Evolutionary conservation across 2,113 vertebrate genomes (phyloP).

Genomic region (Emydocephalus ijimae): DNA sequence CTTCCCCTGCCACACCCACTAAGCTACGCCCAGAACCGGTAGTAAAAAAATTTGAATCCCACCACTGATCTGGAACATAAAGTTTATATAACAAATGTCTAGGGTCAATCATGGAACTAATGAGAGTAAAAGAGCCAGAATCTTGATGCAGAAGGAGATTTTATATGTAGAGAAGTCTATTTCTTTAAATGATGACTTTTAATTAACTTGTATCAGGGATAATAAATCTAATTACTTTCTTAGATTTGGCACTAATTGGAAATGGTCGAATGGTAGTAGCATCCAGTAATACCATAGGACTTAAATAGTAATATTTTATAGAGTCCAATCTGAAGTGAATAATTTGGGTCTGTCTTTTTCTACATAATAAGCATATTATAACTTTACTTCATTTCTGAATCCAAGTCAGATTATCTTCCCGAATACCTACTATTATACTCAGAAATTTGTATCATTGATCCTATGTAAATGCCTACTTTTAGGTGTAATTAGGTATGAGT

Average conservation of each 20-base stretch:
- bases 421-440: background rate
- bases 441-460: background rate
- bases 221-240: background rate
- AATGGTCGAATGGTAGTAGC: background rate
- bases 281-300: background rate
- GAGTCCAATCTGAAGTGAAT: background rate
- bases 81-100: background rate
- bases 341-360: background rate
- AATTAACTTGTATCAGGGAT: background rate
- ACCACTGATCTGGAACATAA: background rate
- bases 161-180: background rate
- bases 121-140: background rate
- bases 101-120: background rate
- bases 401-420: background rate
- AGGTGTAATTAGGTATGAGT: background rate
- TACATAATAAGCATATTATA: background rate
- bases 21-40: no score
- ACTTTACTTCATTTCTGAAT: background rate
- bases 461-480: background rate
- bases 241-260: background rate
- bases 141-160: background rate
- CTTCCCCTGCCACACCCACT: no score
- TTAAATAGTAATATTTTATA: background rate
- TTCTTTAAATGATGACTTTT: background rate
- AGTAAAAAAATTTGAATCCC: no score